Evolutionary conservation across 2,113 vertebrate species (phyloP).

Genomic region (Capra hircus): DNA sequence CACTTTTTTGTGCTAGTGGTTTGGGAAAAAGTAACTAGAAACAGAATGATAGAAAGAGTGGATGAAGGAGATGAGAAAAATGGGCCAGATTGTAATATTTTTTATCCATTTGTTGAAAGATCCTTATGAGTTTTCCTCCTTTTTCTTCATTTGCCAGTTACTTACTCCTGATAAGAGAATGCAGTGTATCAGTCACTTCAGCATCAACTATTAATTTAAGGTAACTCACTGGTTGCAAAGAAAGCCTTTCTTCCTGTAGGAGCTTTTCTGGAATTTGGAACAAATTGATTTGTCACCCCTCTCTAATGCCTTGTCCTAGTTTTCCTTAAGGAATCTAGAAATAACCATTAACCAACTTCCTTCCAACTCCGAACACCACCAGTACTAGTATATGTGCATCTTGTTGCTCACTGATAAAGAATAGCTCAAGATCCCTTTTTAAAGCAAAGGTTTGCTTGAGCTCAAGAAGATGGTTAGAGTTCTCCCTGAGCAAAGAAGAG

Average conservation of each 20-base stretch:
- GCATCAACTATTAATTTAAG: background rate
- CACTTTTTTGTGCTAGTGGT: background rate
- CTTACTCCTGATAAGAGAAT: background rate
- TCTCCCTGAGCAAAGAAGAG: background rate
- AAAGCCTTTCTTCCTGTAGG: background rate
- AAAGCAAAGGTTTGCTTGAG: background rate
- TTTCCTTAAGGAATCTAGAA: background rate
- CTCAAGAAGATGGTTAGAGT: background rate
- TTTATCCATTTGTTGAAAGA: background rate
- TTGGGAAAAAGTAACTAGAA: background rate
- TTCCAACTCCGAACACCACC: background rate
- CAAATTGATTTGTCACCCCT: background rate
- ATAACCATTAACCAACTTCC: background rate
- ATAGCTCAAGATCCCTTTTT: background rate
- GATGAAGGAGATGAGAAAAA: background rate
- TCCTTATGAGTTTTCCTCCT: background rate
- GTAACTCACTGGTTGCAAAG: accelerated
- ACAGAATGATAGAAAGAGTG: background rate
- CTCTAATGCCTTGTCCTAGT: background rate
- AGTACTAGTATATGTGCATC: background rate
- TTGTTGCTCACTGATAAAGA: background rate
- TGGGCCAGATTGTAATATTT: background rate
- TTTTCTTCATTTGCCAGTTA: background rate
- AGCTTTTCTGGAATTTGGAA: background rate
- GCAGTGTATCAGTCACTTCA: background rate